Base-by-base conservation (phyloP, 2,113 vertebrate genomes). In the Podarcis cretensis region DNA sequence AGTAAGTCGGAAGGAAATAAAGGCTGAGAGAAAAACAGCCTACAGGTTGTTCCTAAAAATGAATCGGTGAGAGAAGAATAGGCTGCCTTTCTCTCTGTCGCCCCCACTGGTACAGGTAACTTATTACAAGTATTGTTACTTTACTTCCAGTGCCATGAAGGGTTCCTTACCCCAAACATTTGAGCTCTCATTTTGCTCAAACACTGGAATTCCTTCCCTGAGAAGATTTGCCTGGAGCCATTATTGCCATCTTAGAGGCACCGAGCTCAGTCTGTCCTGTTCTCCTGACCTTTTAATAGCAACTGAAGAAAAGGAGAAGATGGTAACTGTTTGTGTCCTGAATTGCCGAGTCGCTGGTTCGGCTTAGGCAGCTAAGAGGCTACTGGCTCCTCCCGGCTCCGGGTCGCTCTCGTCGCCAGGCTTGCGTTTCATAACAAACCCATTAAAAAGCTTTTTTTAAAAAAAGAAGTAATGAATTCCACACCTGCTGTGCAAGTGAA, bases 401-500 rank as follows among this genome's bases (percentile, higher is more conserved):
- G 10, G n/a, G 71, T 32, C 18, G 3, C 48, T 63, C 20, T n/a
- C 40, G 18, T 63, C 54, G 63, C 21, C 10, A 85, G 69, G 25
- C 54, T 40, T 25, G 6, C 13, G 54, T 89, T 81, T 85, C 68
- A 48, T 80, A 89, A 83, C 57, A 32, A 83, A 76, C 80, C 82
- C 66, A 83, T 86, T 75, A 66, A 48, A 66, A 82, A 40, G 8
- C 10, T 40, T 43, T 80, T 43, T 80, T 43, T n/a, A 35, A 35
- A 73, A 84, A 68, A 84, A 43, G 43, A 43, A 32, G 27, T 35
- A 85, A 85, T 80, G 68, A 73, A 85, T 74, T 79, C 83, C 57
- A 74, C 83, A 85, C 57, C 83, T 85, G 88, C 83, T 80, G 83
- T 85, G 88, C 54, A 85, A 85, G 48, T 6, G 13, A 65, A 89